Evolutionary conservation across 2,113 vertebrate genomes (phyloP).

Genomic region (Furnarius figulus): DNA sequence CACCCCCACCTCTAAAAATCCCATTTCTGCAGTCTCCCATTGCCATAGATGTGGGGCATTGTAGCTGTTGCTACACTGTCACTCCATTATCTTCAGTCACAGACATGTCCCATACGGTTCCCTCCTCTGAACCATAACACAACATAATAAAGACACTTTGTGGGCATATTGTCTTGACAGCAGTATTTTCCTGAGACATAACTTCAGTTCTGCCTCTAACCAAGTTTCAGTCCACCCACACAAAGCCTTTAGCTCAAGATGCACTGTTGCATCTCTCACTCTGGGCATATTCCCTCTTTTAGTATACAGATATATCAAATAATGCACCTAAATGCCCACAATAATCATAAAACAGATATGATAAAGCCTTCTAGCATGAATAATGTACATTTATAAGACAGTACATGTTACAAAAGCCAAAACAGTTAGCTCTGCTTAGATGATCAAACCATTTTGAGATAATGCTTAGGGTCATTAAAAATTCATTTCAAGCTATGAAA

Average conservation of each 20-base stretch:
- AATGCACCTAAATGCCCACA: background rate
- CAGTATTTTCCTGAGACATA: background rate
- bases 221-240: background rate
- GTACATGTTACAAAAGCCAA: background rate
- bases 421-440: background rate
- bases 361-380: background rate
- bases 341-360: background rate
- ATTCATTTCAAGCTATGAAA: background rate
- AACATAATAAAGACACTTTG: background rate
- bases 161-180: background rate
- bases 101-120: background rate
- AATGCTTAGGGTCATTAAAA: slow-evolving; percentile 9
- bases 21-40: background rate
- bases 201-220: background rate
- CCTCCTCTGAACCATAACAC: background rate
- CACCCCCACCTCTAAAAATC: background rate
- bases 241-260: background rate
- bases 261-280: background rate
- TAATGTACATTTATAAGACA: background rate
- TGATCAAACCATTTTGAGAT: slow-evolving; percentile 18
- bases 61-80: background rate
- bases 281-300: background rate
- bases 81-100: background rate
- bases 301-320: background rate
- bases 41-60: background rate